Base-by-base conservation (phyloP, 2,113 vertebrate genomes). In the Agelaius phoeniceus region DNA sequence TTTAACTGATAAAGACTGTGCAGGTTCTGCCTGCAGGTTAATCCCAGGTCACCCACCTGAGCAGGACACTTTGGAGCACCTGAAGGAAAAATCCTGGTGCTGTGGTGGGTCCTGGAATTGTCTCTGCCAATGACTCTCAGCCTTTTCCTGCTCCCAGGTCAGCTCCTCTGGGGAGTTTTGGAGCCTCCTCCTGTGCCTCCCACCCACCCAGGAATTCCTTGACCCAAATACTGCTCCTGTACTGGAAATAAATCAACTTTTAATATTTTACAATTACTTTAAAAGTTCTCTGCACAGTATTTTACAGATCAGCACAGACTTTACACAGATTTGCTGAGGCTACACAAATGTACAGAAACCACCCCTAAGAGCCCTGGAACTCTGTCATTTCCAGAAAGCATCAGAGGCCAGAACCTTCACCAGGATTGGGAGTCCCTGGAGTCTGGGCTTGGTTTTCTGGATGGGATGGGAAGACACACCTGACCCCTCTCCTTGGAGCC, bases 261-360 rank as follows among this genome's bases (percentile, higher is more conserved):
- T 35, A 35, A 35, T 35, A 35, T 35, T 35, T 35, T 35, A 35
- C 35, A 35, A 35, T 35, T 35, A 35, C 35, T 35, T 35, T 35
- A 84, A 33, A 95, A 95, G 33, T 88, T 65, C 85, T 94, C 77
- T 67, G 59, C 91, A 93, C 48, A 30, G 41, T 93, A 93, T 88
- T 78, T 94, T 96, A 97, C 94, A 95, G 85, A 46, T 92, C 61
- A 68, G 68, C 59, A 91, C 43, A 63, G 79, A 69, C 30, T 39
- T 78, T 61, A 92, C 54, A 93, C 52, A 11, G 71, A 51, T 62
- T 77, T 71, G 71, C 43, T 44, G 49, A 85, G 43, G 71, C 63
- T 83, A 67, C 48, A 63, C 48, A 15, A 80, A 77, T 74, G 63
- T 93, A 94, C 85, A 94, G 69, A 66, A 28, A 51, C 1, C 15